phyloP scores from a whole-genome alignment of 2,888 invertebrate species.

The Tridacna crocea region DNA sequence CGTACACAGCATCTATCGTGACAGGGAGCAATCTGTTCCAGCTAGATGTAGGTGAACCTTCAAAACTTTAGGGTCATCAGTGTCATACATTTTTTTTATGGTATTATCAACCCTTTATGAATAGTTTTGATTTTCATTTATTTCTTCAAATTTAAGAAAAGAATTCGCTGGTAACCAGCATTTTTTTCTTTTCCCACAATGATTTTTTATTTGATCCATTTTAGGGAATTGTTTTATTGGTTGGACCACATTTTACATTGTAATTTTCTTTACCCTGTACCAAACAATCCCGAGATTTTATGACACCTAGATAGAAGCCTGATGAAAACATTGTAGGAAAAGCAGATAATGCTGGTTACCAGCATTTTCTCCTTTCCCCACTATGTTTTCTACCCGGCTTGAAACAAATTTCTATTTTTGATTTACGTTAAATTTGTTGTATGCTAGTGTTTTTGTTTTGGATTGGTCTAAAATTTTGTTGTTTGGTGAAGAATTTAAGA shows the following conservation, averaged over 20 bases:
- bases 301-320: too few relatives aligned
- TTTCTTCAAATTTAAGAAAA: not conserved
- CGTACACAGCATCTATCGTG: conserved; percentile 25
- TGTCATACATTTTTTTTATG: not conserved
- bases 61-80: not conserved
- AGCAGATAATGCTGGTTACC: not conserved
- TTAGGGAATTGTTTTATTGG: too few relatives aligned
- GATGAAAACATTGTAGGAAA: not conserved
- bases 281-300: too few relatives aligned
- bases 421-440: too few relatives aligned
- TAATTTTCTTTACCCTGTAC: too few relatives aligned
- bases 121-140: not conserved
- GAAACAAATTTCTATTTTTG: too few relatives aligned
- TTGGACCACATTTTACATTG: too few relatives aligned
- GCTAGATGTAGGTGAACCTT: not conserved
- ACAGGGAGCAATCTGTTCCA: conserved; percentile 14
- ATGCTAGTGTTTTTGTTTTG: too few relatives aligned
- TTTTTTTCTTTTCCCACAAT: not conserved
- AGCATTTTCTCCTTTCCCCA: not conserved
- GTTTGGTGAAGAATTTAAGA: too few relatives aligned
- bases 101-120: not conserved
- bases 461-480: too few relatives aligned
- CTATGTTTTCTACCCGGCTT: not conserved
- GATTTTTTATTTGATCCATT: not conserved
- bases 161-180: not conserved